Conservation (phyloP, 2,888 invertebrate species). For the Maniola hyperantus region DNA sequence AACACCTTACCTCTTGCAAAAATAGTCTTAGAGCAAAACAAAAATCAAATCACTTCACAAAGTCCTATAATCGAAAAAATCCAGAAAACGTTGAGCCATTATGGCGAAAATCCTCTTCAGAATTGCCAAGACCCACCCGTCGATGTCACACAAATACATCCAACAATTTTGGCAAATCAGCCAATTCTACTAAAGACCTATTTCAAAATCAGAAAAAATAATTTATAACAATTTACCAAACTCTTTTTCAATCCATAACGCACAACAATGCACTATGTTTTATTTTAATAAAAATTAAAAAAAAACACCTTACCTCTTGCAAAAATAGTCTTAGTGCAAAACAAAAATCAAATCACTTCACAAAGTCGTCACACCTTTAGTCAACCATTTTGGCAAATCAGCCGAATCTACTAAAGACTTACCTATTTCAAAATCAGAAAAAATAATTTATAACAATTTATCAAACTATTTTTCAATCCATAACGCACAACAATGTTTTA, state of each 20-base stretch:
- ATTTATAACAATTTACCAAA: too few relatives aligned
- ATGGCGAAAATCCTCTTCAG: slow-evolving; percentile 70
- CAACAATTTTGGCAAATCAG: too few relatives aligned
- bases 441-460: too few relatives aligned
- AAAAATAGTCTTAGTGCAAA: slow-evolving; percentile 40
- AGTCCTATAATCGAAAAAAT: slow-evolving; percentile 48
- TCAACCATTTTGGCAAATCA: too few relatives aligned
- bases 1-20: slow-evolving; percentile 63
- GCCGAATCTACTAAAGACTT: too few relatives aligned
- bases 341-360: background rate
- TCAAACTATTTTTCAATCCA: too few relatives aligned
- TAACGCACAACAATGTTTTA: too few relatives aligned
- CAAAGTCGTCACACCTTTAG: slow-evolving; percentile 52
- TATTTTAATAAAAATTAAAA: background rate
- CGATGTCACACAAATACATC: slow-evolving; percentile 59
- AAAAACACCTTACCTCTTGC: slow-evolving; percentile 64
- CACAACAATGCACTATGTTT: too few relatives aligned
- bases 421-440: too few relatives aligned
- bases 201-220: too few relatives aligned
- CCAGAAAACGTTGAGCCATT: slow-evolving; percentile 60
- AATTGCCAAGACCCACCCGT: slow-evolving; percentile 52
- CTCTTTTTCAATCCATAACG: too few relatives aligned
- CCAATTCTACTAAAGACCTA: too few relatives aligned
- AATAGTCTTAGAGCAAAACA: slow-evolving; percentile 40
- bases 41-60: slow-evolving; percentile 41